Evolutionary conservation across 2,888 invertebrate genomes (phyloP).

Genomic region (Stegana nigrithorax): DNA sequence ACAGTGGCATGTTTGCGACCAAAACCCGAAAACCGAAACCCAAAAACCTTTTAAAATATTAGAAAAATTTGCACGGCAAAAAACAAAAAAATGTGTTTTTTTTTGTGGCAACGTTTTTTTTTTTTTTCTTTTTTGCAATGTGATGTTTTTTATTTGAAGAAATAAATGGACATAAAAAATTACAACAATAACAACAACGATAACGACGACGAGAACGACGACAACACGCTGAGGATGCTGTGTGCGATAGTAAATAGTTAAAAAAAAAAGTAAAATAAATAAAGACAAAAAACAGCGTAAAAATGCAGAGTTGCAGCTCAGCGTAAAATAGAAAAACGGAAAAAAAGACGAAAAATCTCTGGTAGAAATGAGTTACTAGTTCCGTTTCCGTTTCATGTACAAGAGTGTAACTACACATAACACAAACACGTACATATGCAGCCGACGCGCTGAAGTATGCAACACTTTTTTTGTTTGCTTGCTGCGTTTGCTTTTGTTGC

Average conservation of each 20-base stretch:
- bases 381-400: constrained; percentile 13
- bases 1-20: too few species aligned
- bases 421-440: background rate
- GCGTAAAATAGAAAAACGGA: background rate
- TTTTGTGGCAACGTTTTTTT: background rate
- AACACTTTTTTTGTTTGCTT: background rate
- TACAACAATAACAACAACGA: background rate
- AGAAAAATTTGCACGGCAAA: background rate
- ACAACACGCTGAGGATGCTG: too few species aligned
- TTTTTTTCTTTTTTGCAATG: background rate
- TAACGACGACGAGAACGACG: too few species aligned
- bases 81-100: background rate
- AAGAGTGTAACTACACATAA: background rate
- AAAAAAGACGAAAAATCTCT: too few species aligned
- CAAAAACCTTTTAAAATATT: constrained; percentile 5
- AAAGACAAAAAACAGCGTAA: too few species aligned
- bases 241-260: too few species aligned
- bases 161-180: background rate
- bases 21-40: background rate
- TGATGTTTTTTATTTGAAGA: background rate
- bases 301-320: too few species aligned
- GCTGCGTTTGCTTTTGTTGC: background rate
- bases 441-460: constrained; percentile 15
- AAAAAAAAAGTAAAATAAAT: background rate
- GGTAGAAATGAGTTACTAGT: constrained; percentile 19